Base-by-base conservation (phyloP, 2,888 invertebrate genomes). In the Drosophila atripex region DNA sequence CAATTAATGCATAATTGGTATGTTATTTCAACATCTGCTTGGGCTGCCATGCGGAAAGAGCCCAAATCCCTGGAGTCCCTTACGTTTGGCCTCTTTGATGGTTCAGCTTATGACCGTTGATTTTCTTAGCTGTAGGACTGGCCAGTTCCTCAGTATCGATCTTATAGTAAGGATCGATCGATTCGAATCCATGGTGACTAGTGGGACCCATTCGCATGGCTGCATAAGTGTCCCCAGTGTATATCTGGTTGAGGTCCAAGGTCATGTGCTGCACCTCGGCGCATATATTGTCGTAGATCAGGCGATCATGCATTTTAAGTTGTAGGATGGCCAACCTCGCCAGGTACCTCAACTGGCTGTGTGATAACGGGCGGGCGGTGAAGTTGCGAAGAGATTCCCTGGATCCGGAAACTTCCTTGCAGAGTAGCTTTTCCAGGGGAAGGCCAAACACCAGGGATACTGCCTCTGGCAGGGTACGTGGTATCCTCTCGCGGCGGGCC, bases 281-380 rank as follows among this genome's bases (percentile, higher is more conserved):
- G 23, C 73, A 77, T 47, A 82, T 64, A 14, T 60, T 65, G 3
- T 35, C 64, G 7, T 65, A 63, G 1, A 77, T 70, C 5, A 80
- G 41, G 4, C 66, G 54, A 35, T 77, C 71, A 38, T 79, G 61
- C 6, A 82, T 55, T 18, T 51, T 63, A 3, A 55, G 41, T 30
- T 82, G 79, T 3, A 80, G 41, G 11, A 77, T 68, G 8, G 61
- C 75, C 23, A 79, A 63, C 30, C 47, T 79, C 14, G 45, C 77
- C 11, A 80, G 41, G 16, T 73, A 77, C 1, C 23, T 39, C n/a
- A 83, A 3, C 23, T 80, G 79, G 3, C 30, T 53, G 3, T 2
- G 35, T 9, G 71, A 55, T 3, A 80, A 46, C 0, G 79, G 83
- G 0, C 79, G 83, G 4, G 52, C 55, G 0, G 38, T 18, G 30